Percentiles rank a stretch among this genome's conserved stretches.
Conservation (phyloP, 2,888 invertebrate genomes). For the Cryptocheilus praepositus region DNA sequence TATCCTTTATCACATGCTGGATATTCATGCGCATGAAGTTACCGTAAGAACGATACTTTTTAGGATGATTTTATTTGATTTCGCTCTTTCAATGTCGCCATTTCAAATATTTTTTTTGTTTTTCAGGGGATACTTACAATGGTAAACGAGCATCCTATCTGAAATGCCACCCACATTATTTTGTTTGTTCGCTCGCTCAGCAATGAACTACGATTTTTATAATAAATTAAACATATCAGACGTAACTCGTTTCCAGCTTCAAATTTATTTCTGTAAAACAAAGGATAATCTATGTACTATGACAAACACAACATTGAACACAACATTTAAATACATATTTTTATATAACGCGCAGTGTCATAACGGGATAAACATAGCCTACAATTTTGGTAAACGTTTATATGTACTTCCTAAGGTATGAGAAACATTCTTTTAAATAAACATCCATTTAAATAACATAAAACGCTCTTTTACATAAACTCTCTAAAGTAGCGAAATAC, state of each 20-base stretch:
- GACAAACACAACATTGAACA: no score
- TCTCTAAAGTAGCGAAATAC: no score
- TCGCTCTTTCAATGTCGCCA: conserved; percentile 15
- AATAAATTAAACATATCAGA: not conserved
- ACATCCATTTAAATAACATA: no score
- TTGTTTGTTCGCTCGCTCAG: not conserved
- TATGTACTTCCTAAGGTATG: no score
- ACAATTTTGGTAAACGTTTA: no score
- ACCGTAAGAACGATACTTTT: conserved; percentile 77
- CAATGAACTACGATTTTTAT: not conserved
- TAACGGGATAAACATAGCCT: no score
- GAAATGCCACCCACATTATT: not conserved
- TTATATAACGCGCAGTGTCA: no score
- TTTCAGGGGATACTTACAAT: conserved; percentile 72
- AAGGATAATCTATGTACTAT: not conserved
- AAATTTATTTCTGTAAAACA: conserved; percentile 6
- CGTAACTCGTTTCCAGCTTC: not conserved
- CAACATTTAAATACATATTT: no score
- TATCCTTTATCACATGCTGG: conserved; percentile 97
- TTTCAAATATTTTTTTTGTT: conserved; percentile 24
- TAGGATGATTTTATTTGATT: conserved; percentile 10
- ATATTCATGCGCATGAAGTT: conserved; percentile 99
- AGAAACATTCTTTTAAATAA: no score
- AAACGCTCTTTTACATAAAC: no score
- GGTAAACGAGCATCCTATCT: conserved; percentile 46